These are phyloP conservation scores for Hesperophylax magnus DNA, from an alignment of 1,140 invertebrate species.

Conservation along the genomic window DNA sequence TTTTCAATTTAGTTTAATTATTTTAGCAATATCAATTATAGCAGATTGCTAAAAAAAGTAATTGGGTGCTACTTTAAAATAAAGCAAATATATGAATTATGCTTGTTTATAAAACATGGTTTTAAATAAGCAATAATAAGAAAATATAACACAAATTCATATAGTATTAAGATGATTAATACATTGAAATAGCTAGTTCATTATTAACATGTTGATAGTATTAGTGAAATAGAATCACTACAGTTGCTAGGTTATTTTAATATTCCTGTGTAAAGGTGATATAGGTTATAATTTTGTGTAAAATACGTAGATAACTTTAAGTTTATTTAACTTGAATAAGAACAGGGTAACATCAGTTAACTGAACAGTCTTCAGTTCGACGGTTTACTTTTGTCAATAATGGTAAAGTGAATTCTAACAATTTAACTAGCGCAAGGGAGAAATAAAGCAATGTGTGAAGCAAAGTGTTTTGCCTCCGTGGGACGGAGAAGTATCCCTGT, in stretches of 20 bases:
- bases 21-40: constrained; percentile 41
- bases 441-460: constrained; percentile 42
- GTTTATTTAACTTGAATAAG: constrained; percentile 44
- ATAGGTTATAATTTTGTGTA: constrained; percentile 49
- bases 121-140: constrained; percentile 48
- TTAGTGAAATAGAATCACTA: constrained; percentile 54
- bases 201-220: constrained; percentile 52
- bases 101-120: constrained; percentile 32
- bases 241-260: constrained; percentile 56
- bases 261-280: constrained; percentile 57
- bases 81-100: constrained; percentile 42
- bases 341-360: constrained; percentile 58
- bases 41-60: constrained; percentile 45
- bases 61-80: constrained; percentile 51
- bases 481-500: constrained; percentile 46
- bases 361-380: constrained; percentile 54
- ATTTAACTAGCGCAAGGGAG: constrained; percentile 53
- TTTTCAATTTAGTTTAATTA: constrained; percentile 40
- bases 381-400: constrained; percentile 55
- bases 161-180: constrained; percentile 42
- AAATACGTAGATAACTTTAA: constrained; percentile 15
- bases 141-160: constrained; percentile 21
- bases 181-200: constrained; percentile 48
- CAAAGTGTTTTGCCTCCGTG: constrained; percentile 45
- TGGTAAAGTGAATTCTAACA: constrained; percentile 59